Evolutionary conservation across 2,888 invertebrate species (phyloP).

Genomic region (Gortyna flavago): DNA sequence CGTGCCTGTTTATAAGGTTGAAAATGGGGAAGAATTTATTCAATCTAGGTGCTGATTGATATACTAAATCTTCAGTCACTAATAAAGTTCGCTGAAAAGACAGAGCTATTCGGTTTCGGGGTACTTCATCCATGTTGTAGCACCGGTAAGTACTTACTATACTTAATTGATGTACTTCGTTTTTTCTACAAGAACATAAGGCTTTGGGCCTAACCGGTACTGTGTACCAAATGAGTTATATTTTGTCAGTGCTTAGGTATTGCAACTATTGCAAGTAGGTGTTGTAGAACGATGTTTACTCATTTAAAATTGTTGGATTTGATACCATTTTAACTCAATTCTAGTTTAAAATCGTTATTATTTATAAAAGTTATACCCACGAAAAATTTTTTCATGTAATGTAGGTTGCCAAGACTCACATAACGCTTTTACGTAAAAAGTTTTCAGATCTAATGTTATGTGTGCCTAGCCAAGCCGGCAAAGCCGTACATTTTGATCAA

Average conservation of each 20-base stretch:
- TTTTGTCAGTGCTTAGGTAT: neutral
- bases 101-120: neutral
- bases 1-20: neutral
- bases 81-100: conserved; percentile 12
- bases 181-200: too few species aligned
- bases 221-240: neutral
- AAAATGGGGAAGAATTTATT: neutral
- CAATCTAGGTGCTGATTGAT: conserved; percentile 4
- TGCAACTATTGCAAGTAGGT: neutral
- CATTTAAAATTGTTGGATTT: neutral
- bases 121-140: neutral
- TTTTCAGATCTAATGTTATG: too few species aligned
- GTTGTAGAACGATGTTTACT: neutral
- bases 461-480: too few species aligned
- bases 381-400: too few species aligned
- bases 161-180: neutral
- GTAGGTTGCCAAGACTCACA: too few species aligned
- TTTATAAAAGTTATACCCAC: too few species aligned
- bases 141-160: conserved; percentile 8
- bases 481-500: neutral
- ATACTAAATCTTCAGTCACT: conserved; percentile 4
- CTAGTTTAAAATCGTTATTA: neutral
- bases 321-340: neutral
- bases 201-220: neutral
- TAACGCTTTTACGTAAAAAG: too few species aligned